phyloP scores from a whole-genome alignment of 2,888 invertebrate species.

The Hemaris fuciformis region DNA sequence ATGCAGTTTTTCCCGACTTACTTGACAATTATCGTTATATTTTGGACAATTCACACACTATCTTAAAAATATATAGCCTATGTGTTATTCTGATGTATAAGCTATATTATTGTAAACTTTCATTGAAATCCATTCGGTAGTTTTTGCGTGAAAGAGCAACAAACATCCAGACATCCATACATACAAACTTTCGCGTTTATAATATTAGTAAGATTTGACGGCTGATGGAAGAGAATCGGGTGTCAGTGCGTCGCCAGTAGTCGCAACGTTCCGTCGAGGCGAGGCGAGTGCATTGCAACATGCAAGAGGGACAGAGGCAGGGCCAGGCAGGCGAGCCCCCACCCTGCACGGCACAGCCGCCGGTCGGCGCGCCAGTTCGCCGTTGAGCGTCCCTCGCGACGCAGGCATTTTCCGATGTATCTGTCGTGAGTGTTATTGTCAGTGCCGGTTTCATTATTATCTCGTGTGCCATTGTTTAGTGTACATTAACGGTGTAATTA shows the following conservation, averaged over 20 bases:
- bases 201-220: no score
- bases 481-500: slow-evolving; percentile 54
- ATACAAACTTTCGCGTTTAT: no score
- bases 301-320: slow-evolving; percentile 64
- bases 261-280: slow-evolving; percentile 51
- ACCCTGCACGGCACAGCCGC: slow-evolving; percentile 41
- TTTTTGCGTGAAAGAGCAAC: no score
- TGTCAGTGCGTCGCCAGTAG: slow-evolving; percentile 20
- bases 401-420: slow-evolving; percentile 62
- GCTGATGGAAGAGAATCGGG: slow-evolving; percentile 31
- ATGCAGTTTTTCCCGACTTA: no score
- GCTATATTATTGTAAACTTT: no score
- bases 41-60: no score
- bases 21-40: no score
- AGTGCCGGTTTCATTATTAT: slow-evolving; percentile 45
- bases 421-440: slow-evolving; percentile 38
- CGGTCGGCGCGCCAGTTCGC: slow-evolving; percentile 68
- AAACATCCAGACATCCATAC: no score
- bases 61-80: no score
- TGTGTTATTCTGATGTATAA: no score
- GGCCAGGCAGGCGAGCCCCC: slow-evolving; percentile 67
- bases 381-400: slow-evolving; percentile 76
- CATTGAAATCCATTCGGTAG: no score
- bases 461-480: slow-evolving; percentile 71
- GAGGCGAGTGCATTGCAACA: slow-evolving; percentile 71